Evolutionary conservation across 2,888 invertebrate genomes (phyloP), one percentile per base, ranked within the genome.

Genomic region (Sericinus montela): DNA sequence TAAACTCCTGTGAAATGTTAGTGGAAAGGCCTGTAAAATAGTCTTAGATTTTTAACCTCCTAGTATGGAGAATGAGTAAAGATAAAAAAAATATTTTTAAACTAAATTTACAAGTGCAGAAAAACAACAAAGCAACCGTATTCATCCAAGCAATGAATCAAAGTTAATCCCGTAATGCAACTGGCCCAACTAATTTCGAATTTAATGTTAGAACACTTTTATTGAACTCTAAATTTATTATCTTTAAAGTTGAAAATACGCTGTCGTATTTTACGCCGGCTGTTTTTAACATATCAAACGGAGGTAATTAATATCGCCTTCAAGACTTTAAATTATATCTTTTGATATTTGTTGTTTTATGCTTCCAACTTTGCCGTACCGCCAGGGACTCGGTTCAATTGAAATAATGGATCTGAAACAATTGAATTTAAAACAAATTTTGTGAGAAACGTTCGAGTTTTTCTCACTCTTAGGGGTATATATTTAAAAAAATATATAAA

Each of bases 181-280:
- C 42, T 23, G 48, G 42, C 42, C 7, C 37, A 15, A 30, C 42
- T 43, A 42, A 48, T 48, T 42, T 42, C 37, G 37, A 38, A 9
- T 38, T 6, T 11, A 38, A 23, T 14, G 9, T 19, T 3, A 19
- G 19, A 29, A n/a, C n/a, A n/a, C 4, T 0, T n/a, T 30, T 11
- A 13, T 32, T 32, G 13, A n/a, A 32, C 13, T 32, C 11, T 13
- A 32, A n/a, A 5, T 1, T 11, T 11, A 5, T n/a, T 32, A 3
- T 11, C 11, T 11, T 32, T 32, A 32, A 32, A 11, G 32, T 32
- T 11, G 32, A 6, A 32, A 32, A 3, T 32, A 5, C 11, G 9
- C 4, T 32, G 1, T 6, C 9, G 8, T 8, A n/a, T 5, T 1
- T 5, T 30, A 5, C 5, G 10, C 25, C 7, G 25, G 6, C 25